phyloP scores from a whole-genome alignment of 2,113 vertebrate species.

The Lagopus leucura region DNA sequence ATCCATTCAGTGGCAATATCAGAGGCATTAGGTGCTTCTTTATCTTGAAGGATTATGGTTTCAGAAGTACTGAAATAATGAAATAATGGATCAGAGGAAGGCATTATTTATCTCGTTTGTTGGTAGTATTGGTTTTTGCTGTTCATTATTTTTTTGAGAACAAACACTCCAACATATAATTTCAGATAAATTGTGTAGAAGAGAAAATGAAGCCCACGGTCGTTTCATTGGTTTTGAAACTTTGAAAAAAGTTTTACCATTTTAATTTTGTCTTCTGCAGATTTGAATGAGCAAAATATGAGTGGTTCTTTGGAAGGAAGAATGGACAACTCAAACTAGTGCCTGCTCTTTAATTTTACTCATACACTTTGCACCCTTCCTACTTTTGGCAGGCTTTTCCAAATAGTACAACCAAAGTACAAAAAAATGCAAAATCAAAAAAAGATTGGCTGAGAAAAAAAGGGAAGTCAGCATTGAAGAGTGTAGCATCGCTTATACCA shows the following conservation, averaged over 20 bases:
- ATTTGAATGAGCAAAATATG: neutral
- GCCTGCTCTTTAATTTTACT: neutral
- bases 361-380: neutral
- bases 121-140: neutral
- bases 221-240: neutral
- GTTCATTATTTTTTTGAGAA: neutral
- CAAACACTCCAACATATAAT: neutral
- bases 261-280: neutral
- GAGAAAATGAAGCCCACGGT: rapidly evolving
- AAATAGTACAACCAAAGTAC: neutral
- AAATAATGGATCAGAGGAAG: neutral
- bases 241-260: neutral
- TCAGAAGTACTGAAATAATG: neutral
- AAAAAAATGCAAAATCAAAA: neutral
- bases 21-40: neutral
- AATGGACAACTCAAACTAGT: neutral
- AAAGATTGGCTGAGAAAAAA: neutral
- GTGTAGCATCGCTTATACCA: conserved; percentile 27
- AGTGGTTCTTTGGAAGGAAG: neutral
- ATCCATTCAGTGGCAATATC: neutral
- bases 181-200: neutral
- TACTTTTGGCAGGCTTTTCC: neutral
- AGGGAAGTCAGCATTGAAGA: conserved; percentile 3
- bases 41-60: neutral
- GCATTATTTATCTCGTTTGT: neutral